Conservation (phyloP, 2,113 vertebrate species). For the Aramus guarauna region DNA sequence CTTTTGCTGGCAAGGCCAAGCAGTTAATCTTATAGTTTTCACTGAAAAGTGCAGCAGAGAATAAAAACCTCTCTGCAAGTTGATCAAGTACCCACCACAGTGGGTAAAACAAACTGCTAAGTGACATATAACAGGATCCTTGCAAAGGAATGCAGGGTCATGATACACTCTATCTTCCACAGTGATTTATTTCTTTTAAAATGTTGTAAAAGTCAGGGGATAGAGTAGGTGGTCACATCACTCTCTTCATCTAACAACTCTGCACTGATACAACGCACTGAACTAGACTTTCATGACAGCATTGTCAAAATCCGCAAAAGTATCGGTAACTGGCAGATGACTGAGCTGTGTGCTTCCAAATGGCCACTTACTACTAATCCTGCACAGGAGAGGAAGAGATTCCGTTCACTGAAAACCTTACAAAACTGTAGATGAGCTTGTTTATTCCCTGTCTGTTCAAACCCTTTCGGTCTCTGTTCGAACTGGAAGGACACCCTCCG, state of each 20-base stretch:
- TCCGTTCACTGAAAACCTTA: neutral
- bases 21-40: conserved; percentile 12
- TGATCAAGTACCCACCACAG: conserved; percentile 32
- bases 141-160: conserved; percentile 47
- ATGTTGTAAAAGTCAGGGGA: neutral
- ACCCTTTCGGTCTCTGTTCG: neutral
- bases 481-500: neutral
- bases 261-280: neutral
- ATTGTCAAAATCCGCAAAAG: neutral
- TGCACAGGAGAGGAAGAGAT: neutral
- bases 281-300: neutral
- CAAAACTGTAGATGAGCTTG: neutral
- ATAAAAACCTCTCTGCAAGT: neutral
- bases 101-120: conserved; percentile 53
- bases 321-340: neutral
- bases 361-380: neutral
- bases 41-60: neutral
- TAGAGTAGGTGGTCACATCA: conserved; percentile 34
- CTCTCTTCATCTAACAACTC: conserved; percentile 7
- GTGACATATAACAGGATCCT: conserved; percentile 52
- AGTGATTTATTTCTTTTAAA: neutral
- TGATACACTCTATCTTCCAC: conserved; percentile 9
- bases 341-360: neutral
- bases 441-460: neutral
- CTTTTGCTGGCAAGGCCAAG: neutral